Evolutionary conservation across 2,888 invertebrate species (phyloP), one percentile per base, ranked within the genome.

Genomic region (Sinhomidia bicolor): DNA sequence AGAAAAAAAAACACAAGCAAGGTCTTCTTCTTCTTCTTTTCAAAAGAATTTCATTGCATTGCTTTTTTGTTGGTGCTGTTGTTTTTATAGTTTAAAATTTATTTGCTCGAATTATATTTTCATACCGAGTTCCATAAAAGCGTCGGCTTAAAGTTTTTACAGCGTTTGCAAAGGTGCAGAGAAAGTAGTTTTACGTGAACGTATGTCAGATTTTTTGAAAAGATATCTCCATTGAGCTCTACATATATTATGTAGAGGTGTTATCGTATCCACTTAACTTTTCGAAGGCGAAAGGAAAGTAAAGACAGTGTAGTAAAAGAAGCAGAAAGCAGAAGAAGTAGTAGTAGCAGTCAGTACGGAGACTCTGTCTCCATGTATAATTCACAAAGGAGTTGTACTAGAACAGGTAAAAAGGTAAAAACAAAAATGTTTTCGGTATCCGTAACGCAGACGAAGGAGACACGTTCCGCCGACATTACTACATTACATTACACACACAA

Each of bases 311-410:
- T 23, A 57, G 57, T 26, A 23, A 26, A 26, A 57, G 57, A 4
- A 57, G n/a, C n/a, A n/a, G n/a, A n/a, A n/a, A n/a, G n/a, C n/a
- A n/a, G n/a, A n/a, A n/a, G n/a, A n/a, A n/a, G n/a, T n/a, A n/a
- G n/a, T n/a, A n/a, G n/a, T n/a, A n/a, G n/a, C n/a, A n/a, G n/a
- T n/a, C n/a, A n/a, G n/a, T n/a, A n/a, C n/a, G n/a, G 26, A 26
- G 29, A 71, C 71, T n/a, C 10, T 65, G 82, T 68, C 32, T 36
- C 82, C 82, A 82, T 82, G 47, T 23, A 71, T 82, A 68, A 82
- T 82, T 82, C 68, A 82, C n/a, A 9, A 47, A 65, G 51, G 32
- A 44, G 36, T 76, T 47, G 76, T 26, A 17, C 12, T 82, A 29
- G 68, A 82, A n/a, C 32, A 82, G 71, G 54, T 65, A 26, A 57